Conservation (phyloP, 2,113 vertebrate genomes). For the Heliornis fulica region DNA sequence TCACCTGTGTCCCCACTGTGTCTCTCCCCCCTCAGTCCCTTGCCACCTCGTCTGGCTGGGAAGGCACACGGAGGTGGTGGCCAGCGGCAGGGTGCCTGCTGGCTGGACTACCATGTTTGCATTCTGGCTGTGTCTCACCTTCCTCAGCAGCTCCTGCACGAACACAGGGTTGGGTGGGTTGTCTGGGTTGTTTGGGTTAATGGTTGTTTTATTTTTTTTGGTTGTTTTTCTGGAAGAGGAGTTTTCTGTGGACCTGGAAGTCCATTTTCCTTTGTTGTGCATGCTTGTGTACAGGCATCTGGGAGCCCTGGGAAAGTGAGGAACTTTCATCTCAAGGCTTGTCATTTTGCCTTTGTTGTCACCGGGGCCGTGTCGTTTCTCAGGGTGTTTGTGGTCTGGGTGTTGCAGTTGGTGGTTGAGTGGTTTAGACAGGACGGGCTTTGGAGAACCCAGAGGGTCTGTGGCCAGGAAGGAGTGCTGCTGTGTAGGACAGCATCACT, state of each 20-base stretch:
- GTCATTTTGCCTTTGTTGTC: neutral
- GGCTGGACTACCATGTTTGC: neutral
- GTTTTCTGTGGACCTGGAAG: conserved; percentile 9
- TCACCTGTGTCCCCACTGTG: neutral
- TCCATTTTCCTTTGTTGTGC: neutral
- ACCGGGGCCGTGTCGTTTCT: rapidly evolving
- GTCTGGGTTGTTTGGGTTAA: no score
- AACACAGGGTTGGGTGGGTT: neutral
- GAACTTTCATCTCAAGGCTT: neutral
- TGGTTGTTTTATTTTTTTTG: no score
- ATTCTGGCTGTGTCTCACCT: conserved; percentile 31
- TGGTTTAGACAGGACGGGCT: rapidly evolving
- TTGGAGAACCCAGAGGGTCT: neutral
- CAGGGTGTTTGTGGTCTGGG: neutral
- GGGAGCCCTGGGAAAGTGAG: neutral
- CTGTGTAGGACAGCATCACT: neutral
- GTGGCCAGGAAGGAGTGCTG: neutral
- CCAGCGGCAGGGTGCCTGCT: neutral
- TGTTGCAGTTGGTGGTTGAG: neutral
- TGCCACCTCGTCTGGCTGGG: rapidly evolving
- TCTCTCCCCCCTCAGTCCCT: neutral
- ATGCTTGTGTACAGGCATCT: rapidly evolving
- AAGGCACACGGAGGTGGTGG: neutral
- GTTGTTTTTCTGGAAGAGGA: neutral
- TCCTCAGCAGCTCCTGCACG: conserved; percentile 6